A percentile compares a stretch with the other conserved stretches of the same genome.
Conservation (phyloP, 30 jellyfish, hydroid and myxozoan species). For the Cassiopea andromeda region DNA sequence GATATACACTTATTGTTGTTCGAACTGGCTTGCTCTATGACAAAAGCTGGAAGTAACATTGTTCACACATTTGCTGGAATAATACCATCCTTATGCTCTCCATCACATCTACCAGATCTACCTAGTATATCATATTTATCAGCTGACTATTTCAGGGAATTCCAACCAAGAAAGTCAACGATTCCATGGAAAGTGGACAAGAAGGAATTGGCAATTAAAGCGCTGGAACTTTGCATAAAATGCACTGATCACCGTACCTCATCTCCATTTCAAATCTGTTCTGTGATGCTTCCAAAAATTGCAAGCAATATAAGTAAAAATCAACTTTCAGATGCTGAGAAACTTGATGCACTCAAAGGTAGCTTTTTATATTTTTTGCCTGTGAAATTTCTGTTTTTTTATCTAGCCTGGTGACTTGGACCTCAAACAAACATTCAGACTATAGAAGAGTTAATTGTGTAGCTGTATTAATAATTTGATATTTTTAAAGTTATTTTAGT, state of each 20-base stretch:
- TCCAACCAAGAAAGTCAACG: conserved; percentile 27
- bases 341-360: conserved; percentile 64
- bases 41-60: conserved; percentile 59
- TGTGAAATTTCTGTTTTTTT: too few relatives aligned
- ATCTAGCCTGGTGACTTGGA: too few relatives aligned
- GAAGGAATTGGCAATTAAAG: conserved; percentile 45
- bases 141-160: conserved; percentile 33
- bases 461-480: too few relatives aligned
- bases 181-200: conserved; percentile 76
- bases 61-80: conserved; percentile 77
- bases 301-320: conserved; percentile 65
- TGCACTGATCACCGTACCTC: conserved; percentile 41
- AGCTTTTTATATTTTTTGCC: not conserved
- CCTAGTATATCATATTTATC: conserved; percentile 29
- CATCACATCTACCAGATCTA: conserved; percentile 66
- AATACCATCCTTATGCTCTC: conserved; percentile 63
- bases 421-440: too few relatives aligned
- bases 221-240: conserved; percentile 47
- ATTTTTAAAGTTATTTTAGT: too few relatives aligned
- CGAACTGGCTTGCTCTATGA: conserved; percentile 67
- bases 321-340: conserved; percentile 43
- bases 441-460: too few relatives aligned
- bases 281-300: conserved; percentile 82
- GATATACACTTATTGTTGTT: conserved; percentile 30
- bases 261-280: conserved; percentile 75